These are phyloP conservation scores for Zosterops japonicus DNA, from an alignment of 2,113 vertebrate species.

Conservation along the genomic window DNA sequence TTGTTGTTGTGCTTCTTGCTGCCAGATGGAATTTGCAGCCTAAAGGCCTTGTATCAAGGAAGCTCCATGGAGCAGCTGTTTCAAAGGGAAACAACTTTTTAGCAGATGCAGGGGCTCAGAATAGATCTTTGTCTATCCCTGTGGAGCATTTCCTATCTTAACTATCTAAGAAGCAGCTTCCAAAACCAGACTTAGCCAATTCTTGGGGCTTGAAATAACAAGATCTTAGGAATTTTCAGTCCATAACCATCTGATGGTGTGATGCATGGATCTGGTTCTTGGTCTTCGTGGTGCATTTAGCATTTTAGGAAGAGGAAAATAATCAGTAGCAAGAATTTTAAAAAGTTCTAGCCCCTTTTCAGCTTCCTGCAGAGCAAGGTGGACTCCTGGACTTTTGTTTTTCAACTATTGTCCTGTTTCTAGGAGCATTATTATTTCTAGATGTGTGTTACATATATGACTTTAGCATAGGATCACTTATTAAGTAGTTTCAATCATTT, in stretches of 20 bases:
- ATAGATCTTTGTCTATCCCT: conserved; percentile 1
- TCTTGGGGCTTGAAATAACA: conserved; percentile 5
- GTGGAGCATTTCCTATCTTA: neutral
- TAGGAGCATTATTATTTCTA: neutral
- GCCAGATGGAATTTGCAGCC: conserved; percentile 35
- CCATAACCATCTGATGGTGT: neutral
- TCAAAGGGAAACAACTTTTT: neutral
- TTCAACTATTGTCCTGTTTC: neutral
- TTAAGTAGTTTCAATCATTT: neutral
- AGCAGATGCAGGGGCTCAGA: conserved; percentile 33
- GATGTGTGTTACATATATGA: neutral
- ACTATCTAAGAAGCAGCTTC: conserved; percentile 6
- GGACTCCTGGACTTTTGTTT: neutral
- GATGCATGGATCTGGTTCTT: neutral
- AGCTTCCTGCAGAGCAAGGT: neutral
- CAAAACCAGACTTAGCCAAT: neutral
- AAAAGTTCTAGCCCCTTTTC: neutral
- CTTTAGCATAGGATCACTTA: neutral
- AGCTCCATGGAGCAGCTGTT: conserved; percentile 6
- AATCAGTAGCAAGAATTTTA: neutral
- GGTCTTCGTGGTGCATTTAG: neutral
- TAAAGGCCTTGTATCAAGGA: conserved; percentile 15
- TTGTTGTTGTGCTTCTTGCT: neutral
- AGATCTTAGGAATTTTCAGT: neutral
- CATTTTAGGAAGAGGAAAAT: neutral